phyloP scores from a whole-genome alignment of 2,113 vertebrate species.

The Mirounga angustirostris region DNA sequence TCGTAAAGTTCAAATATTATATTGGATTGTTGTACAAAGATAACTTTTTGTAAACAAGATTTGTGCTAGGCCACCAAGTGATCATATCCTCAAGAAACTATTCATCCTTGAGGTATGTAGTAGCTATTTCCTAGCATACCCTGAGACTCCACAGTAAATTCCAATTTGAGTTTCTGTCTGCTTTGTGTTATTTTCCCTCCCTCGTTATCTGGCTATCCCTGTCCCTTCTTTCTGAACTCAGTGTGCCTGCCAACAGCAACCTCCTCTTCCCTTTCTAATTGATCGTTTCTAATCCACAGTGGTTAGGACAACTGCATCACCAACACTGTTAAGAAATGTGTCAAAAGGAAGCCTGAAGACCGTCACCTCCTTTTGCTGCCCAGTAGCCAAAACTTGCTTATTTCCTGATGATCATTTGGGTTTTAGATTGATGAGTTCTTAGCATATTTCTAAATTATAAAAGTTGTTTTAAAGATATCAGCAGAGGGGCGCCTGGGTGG shows the following conservation, averaged over 20 bases:
- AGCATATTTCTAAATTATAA: neutral
- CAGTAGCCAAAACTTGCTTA: neutral
- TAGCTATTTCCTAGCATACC: neutral
- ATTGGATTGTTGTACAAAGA: neutral
- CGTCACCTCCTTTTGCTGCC: neutral
- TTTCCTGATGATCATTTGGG: neutral
- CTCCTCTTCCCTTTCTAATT: conserved; percentile 4
- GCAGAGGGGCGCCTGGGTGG: neutral
- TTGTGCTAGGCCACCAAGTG: neutral
- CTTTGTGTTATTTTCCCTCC: neutral
- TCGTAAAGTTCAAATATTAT: neutral
- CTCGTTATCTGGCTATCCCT: conserved; percentile 7
- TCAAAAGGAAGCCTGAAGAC: neutral
- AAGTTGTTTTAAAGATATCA: neutral
- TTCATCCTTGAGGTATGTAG: neutral
- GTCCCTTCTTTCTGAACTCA: conserved; percentile 43
- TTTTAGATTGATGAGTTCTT: neutral
- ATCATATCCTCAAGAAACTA: neutral
- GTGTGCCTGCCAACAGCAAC: conserved; percentile 1
- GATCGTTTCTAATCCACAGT: neutral
- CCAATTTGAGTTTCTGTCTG: neutral
- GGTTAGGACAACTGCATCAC: conserved; percentile 40
- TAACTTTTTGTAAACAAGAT: neutral
- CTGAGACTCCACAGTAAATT: neutral
- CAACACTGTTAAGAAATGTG: conserved; percentile 6